phyloP scores from a whole-genome alignment of 2,797 vertebrate genomes.

The Mus caroli region DNA sequence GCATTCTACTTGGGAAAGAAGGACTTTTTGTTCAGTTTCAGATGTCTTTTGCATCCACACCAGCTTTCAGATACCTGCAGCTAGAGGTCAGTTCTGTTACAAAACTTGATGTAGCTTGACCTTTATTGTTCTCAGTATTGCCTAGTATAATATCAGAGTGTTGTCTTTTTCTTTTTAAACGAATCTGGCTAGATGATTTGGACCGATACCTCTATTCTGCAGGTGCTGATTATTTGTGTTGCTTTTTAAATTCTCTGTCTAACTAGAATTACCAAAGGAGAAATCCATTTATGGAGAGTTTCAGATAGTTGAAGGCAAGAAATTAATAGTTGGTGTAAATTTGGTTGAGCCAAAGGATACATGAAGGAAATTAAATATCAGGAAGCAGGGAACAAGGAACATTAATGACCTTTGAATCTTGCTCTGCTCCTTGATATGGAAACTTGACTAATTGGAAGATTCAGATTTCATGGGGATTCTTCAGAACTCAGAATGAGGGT shows the following conservation, averaged over 20 bases:
- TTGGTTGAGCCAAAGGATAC: neutral
- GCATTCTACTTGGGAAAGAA: neutral
- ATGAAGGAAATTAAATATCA: neutral
- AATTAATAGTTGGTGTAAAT: neutral
- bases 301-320: neutral
- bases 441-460: neutral
- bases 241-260: neutral
- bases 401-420: neutral
- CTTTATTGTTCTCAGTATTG: neutral
- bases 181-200: neutral
- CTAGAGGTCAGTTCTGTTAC: neutral
- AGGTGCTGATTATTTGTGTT: neutral
- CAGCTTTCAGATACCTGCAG: neutral
- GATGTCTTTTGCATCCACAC: neutral
- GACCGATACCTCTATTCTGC: neutral
- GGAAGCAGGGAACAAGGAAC: neutral
- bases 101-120: neutral
- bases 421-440: neutral
- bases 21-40: neutral
- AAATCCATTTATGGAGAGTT: neutral
- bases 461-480: neutral
- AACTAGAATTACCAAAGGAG: neutral
- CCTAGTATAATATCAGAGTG: neutral
- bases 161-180: neutral
- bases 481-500: constrained; percentile 11